Evolutionary conservation across 2,888 invertebrate genomes (phyloP).

Genomic region (Bembecia ichneumoniformis): DNA sequence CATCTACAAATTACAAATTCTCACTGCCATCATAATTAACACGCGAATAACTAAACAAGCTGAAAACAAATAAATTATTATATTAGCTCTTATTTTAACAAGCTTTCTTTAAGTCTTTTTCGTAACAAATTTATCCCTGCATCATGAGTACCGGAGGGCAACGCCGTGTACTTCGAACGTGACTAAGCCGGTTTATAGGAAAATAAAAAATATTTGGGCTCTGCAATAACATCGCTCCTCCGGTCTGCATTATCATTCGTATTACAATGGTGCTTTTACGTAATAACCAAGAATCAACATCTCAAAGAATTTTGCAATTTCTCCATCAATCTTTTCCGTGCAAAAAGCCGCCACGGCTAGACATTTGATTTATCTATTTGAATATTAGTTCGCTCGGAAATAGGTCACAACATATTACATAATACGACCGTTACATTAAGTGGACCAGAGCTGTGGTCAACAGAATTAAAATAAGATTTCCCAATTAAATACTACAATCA

Average conservation of each 20-base stretch:
- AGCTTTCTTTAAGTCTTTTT: no score
- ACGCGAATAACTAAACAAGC: no score
- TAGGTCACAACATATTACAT: slow-evolving; percentile 23
- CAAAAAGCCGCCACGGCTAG: slow-evolving; percentile 44
- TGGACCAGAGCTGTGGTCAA: no score
- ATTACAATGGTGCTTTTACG: slow-evolving; percentile 34
- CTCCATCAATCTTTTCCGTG: slow-evolving; percentile 51
- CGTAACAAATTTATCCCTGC: not conserved
- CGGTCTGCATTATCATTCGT: slow-evolving; percentile 36
- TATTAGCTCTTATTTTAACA: no score
- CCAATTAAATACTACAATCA: no score
- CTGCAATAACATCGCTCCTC: slow-evolving; percentile 30
- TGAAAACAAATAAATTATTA: no score
- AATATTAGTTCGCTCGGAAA: slow-evolving; percentile 45
- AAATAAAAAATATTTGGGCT: slow-evolving; percentile 22
- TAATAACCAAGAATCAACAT: slow-evolving; percentile 39
- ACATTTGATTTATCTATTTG: slow-evolving; percentile 62
- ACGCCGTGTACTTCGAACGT: slow-evolving; percentile 23
- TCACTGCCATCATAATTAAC: no score
- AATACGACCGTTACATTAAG: no score
- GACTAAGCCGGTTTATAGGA: slow-evolving; percentile 38
- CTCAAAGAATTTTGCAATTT: slow-evolving; percentile 39
- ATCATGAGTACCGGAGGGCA: not conserved
- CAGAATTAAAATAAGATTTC: no score
- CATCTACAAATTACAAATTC: no score